Base-by-base conservation (phyloP, 2,888 invertebrate genomes). In the Athripsodes cinereus region DNA sequence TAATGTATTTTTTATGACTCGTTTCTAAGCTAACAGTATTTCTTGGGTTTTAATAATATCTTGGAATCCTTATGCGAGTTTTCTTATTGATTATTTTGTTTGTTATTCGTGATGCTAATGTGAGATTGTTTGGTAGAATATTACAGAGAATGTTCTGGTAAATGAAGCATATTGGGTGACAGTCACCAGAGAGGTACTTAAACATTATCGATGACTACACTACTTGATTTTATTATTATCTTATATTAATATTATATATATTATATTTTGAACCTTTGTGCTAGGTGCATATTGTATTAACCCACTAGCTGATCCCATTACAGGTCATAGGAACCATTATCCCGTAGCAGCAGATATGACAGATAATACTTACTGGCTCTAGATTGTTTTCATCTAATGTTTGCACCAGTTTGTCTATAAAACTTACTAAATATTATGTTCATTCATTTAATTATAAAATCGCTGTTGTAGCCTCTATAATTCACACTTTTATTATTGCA, bases 91-190 rank as follows among this genome's bases (percentile, higher is more conserved):
- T n/a, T n/a, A n/a, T n/a, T n/a, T n/a, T n/a, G n/a, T n/a, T n/a
- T 26, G 3, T 26, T 26, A 26, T 40, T 40, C 40, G 5, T 40
- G 21, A 48, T 20, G 48, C 50, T 50, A 50, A 50, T 26, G 26
- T 22, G 74, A 75, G 75, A 74, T 84, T 81, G 86, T 82, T 83
- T 84, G 85, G 82, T 90, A 93, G 93, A 93, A 93, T 84, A 90
- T 93, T 87, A 92, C 92, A 82, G 91, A 92, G 87, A 88, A 90
- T 84, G 88, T 92, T 81, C 90, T 92, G 84, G 85, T 92, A 83
- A 93, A 92, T 84, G 92, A 92, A 84, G 91, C 90, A 74, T 87
- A 88, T 82, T 92, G 92, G 92, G 90, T 91, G 81, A 86, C 88
- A 79, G 86, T 90, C 81, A 91, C 90, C 77, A 87, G 88, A 86